phyloP scores from a whole-genome alignment of 2,797 vertebrate genomes.

The Ambastaia sidthimunki region DNA sequence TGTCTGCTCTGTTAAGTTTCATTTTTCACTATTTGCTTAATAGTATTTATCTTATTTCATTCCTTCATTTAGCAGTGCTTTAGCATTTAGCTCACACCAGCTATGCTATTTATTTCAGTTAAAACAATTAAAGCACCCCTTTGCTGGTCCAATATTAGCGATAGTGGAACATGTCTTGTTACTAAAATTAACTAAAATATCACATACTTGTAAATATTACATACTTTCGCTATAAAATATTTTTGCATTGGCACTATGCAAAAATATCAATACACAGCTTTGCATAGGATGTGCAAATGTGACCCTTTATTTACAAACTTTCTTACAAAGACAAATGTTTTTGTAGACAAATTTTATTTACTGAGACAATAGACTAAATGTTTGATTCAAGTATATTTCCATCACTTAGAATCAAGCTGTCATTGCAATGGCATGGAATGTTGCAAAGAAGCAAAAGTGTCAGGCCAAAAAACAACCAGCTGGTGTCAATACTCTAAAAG shows the following conservation, averaged over 20 bases:
- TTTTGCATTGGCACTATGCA: neutral
- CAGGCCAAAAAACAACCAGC: neutral
- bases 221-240: neutral
- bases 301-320: neutral
- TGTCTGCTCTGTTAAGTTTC: constrained; percentile 61
- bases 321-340: too few species aligned
- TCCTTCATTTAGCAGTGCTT: neutral
- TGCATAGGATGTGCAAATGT: neutral
- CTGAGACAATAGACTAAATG: neutral
- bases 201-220: too few species aligned
- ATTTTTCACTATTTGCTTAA: neutral
- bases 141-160: too few species aligned
- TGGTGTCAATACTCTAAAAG: neutral
- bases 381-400: neutral
- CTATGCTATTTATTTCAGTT: neutral
- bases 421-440: neutral
- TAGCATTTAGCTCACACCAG: neutral
- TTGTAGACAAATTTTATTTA: neutral
- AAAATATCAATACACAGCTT: neutral
- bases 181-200: too few species aligned
- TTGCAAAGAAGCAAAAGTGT: neutral
- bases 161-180: too few species aligned
- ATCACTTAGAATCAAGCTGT: neutral
- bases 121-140: too few species aligned
- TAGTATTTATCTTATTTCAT: neutral